Base-by-base conservation (phyloP, 53 echinoderm and acorn worm genomes). In the Mesocentrotus franciscanus region DNA sequence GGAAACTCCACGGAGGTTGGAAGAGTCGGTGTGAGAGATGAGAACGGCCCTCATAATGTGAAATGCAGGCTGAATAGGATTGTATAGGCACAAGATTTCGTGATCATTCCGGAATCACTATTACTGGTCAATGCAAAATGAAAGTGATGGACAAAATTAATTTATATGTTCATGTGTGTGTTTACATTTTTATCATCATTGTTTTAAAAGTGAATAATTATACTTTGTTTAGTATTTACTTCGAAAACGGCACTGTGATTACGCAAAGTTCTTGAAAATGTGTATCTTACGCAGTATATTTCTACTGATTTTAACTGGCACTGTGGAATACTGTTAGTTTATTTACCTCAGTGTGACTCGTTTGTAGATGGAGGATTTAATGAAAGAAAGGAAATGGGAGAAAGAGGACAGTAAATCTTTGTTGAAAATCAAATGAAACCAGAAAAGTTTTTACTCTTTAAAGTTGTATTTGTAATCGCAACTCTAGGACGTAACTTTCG, bases 31-130 rank as follows among this genome's bases (percentile, higher is more conserved):
- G 49, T 49, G 6, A 4, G 49, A 5, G 6, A 49, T 49, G 49
- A 7, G 49, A 49, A 49, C 49, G 20, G 64, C 64, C 64, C 20
- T 15, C 64, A 79, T 8, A 4, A 36, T 36, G 39, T 36, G 79
- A 4, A 39, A 79, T 39, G 36, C 6, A 79, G 42, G 42, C 81
- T 42, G 42, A 42, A 33, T 75, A 9, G 30, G 7, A 32, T 13
- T 12, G 81, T 81, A 81, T 20, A 22, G 81, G 36, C 22, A 39
- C 81, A 22, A 6, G 22, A 81, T 17, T 81, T 81, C 81, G 81
- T 81, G 81, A 81, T 81, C 81, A 81, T 81, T 81, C 81, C 81
- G 36, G 74, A 81, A 42, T 81, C 42, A 81, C 74, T 74, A 74
- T 68, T 68, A 68, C 10, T 74, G 74, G 74, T 74, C 74, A 74